Evolutionary conservation across 2,888 invertebrate genomes (phyloP).

Genomic region (Acanthosepion esculentum): DNA sequence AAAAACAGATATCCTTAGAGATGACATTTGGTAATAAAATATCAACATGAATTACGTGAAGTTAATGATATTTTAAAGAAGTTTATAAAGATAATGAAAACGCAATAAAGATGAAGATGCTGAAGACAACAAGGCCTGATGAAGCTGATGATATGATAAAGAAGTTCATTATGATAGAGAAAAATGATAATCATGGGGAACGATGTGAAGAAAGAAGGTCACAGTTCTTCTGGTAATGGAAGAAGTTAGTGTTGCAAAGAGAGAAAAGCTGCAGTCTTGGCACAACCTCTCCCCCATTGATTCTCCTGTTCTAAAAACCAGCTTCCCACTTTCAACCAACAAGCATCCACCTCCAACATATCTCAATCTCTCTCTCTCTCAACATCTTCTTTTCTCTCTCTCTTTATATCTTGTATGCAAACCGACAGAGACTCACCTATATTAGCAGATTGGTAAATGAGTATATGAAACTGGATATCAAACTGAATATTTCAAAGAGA

Average conservation of each 20-base stretch:
- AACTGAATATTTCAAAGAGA: conserved; percentile 33
- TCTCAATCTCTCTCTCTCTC: too few relatives aligned
- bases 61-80: not conserved
- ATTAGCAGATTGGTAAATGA: not conserved
- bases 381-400: not conserved
- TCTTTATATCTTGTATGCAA: not conserved
- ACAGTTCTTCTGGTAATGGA: not conserved
- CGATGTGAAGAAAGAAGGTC: not conserved
- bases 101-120: not conserved
- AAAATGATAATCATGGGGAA: not conserved
- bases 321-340: not conserved
- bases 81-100: not conserved
- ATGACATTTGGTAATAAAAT: not conserved
- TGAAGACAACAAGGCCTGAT: not conserved
- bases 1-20: not conserved
- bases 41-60: too few relatives aligned
- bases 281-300: not conserved
- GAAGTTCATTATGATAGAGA: not conserved
- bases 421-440: not conserved
- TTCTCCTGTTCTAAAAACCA: not conserved
- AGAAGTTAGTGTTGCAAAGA: not conserved
- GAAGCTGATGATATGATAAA: not conserved
- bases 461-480: conserved; percentile 18
- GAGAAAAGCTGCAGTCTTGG: not conserved
- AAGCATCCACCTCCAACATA: too few relatives aligned